These are phyloP conservation scores for Dolichopus griseipennis DNA, from an alignment of 2,888 invertebrate species.

Conservation along the genomic window DNA sequence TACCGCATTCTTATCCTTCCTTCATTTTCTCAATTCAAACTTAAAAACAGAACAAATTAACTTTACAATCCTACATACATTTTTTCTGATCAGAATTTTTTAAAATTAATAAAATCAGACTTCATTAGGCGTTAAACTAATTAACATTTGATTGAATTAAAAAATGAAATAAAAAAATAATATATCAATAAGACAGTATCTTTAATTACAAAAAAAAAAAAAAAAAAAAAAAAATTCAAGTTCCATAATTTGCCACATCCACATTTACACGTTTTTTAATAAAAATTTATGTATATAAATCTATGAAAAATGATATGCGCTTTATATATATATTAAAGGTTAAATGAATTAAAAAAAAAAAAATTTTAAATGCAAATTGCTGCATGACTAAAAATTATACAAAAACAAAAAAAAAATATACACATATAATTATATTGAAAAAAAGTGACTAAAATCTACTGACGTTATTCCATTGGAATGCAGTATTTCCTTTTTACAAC, in stretches of 20 bases:
- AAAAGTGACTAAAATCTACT: background rate
- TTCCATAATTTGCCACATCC: too few species aligned
- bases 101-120: background rate
- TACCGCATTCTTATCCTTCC: too few species aligned
- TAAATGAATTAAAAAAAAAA: background rate
- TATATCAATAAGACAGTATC: background rate
- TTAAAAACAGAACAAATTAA: too few species aligned
- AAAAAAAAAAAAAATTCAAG: too few species aligned
- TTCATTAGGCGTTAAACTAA: conserved; percentile 1
- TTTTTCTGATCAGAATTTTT: background rate
- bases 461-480: conserved; percentile 10
- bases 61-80: background rate
- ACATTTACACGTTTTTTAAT: too few species aligned
- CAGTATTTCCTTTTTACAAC: conserved; percentile 10
- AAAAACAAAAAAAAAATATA: too few species aligned
- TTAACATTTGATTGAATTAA: conserved; percentile 3
- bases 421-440: too few species aligned
- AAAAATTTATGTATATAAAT: too few species aligned
- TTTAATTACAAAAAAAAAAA: background rate
- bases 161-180: background rate
- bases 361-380: too few species aligned
- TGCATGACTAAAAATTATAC: too few species aligned
- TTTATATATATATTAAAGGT: background rate
- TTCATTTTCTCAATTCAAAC: too few species aligned
- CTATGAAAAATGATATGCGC: too few species aligned